Percentiles rank a stretch among this genome's conserved stretches.
Conservation (phyloP, 2,113 vertebrate genomes). For the Scalopus aquaticus region DNA sequence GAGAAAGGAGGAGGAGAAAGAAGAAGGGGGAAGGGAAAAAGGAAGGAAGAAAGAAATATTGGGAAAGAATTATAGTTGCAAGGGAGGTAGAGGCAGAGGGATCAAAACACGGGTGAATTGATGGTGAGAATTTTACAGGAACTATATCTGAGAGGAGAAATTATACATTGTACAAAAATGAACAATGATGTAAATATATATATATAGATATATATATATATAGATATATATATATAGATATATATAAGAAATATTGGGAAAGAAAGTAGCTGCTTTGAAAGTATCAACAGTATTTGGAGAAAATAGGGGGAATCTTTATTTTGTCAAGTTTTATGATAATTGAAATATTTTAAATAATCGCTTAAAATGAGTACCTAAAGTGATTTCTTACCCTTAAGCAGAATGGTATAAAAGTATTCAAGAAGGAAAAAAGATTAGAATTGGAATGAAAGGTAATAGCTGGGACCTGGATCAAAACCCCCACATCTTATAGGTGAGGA, state of each 20-base stretch:
- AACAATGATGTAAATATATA: too few relatives aligned
- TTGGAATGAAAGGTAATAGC: background rate
- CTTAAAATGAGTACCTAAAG: background rate
- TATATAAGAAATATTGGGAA: background rate
- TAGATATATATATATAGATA: too few relatives aligned
- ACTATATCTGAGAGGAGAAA: too few relatives aligned
- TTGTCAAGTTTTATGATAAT: constrained; percentile 15
- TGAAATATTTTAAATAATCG: constrained; percentile 33
- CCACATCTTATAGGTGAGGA: background rate
- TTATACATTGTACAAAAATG: too few relatives aligned
- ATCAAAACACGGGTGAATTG: too few relatives aligned
- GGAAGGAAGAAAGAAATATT: background rate
- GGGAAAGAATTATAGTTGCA: too few relatives aligned
- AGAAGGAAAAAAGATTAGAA: background rate
- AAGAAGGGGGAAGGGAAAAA: background rate
- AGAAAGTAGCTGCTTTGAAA: background rate
- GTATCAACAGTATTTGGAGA: background rate
- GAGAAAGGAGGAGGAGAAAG: background rate
- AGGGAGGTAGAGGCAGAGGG: too few relatives aligned
- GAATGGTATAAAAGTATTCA: background rate
- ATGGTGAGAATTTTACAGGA: too few relatives aligned
- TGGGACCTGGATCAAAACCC: background rate
- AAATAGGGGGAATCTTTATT: background rate
- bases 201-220: too few relatives aligned
- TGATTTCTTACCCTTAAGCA: background rate